Evolutionary conservation across 2,113 vertebrate genomes (phyloP).

Genomic region (Halichoeres trimaculatus): DNA sequence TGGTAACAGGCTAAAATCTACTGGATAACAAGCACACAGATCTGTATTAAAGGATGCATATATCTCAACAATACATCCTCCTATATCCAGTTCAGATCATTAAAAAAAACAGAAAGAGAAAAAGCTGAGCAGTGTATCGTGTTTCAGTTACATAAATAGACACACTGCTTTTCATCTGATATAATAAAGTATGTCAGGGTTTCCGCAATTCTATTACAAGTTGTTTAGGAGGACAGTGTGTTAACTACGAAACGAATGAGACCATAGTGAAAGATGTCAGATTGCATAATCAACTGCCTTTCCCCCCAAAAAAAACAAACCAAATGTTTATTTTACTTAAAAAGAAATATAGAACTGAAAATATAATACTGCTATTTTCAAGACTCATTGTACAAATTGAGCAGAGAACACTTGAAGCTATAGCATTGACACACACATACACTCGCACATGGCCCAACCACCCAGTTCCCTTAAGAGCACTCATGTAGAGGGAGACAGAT

Average conservation of each 20-base stretch:
- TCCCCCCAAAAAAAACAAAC: not conserved
- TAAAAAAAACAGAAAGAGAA: too few species aligned
- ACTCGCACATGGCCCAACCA: slow-evolving; percentile 11
- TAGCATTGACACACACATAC: not conserved
- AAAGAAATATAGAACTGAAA: not conserved
- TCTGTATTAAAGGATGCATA: not conserved
- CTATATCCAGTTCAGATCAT: not conserved
- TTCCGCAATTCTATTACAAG: not conserved
- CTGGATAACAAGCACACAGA: not conserved
- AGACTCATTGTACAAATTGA: not conserved
- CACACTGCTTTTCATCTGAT: not conserved
- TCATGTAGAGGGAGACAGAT: slow-evolving; percentile 34
- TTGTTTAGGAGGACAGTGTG: not conserved
- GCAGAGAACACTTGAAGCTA: slow-evolving; percentile 9
- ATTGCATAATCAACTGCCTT: not conserved
- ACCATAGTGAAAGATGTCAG: not conserved
- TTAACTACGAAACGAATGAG: not conserved
- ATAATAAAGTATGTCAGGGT: not conserved
- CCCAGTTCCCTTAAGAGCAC: slow-evolving; percentile 35
- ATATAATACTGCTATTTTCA: not conserved
- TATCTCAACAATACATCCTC: not conserved
- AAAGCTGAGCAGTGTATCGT: not conserved
- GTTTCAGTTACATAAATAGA: not conserved
- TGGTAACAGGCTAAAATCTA: not conserved
- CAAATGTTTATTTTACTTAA: not conserved